These are phyloP conservation scores for Anguilla pacifica DNA, from an alignment of 2,797 vertebrate species.

Conservation along the genomic window DNA sequence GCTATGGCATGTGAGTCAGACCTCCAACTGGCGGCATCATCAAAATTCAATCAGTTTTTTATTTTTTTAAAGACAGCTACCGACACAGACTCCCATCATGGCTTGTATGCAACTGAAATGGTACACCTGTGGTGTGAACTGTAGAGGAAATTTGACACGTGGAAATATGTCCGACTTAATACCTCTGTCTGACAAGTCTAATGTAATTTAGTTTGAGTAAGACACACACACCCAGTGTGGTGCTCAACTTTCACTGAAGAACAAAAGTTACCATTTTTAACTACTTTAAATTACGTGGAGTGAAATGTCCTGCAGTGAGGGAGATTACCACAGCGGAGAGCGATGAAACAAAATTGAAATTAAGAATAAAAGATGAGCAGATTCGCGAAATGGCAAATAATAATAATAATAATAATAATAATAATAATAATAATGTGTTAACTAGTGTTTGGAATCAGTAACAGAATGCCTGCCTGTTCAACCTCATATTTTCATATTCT, in stretches of 20 bases:
- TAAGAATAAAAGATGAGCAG: too few species aligned
- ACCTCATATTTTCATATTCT: slow-evolving; percentile 13
- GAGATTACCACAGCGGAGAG: slow-evolving; percentile 44
- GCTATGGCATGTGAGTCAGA: slow-evolving; percentile 77
- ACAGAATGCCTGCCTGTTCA: not conserved
- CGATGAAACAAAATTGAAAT: slow-evolving; percentile 16
- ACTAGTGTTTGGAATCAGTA: not conserved
- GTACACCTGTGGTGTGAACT: not conserved
- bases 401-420: too few species aligned
- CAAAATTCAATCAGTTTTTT: not conserved
- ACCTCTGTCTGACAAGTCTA: slow-evolving; percentile 52
- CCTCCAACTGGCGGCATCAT: not conserved
- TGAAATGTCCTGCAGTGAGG: slow-evolving; percentile 69
- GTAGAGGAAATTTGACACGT: slow-evolving; percentile 37
- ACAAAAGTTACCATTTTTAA: slow-evolving; percentile 67
- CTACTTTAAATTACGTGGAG: slow-evolving; percentile 74
- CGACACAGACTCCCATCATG: slow-evolving; percentile 62
- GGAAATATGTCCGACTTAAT: slow-evolving; percentile 63
- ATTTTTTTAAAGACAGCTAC: slow-evolving; percentile 69
- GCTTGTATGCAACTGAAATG: slow-evolving; percentile 49
- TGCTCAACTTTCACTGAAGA: slow-evolving; percentile 59
- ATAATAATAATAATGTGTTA: slow-evolving; percentile 22
- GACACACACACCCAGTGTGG: slow-evolving; percentile 58
- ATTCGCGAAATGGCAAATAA: too few species aligned
- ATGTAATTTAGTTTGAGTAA: slow-evolving; percentile 54